phyloP scores from a whole-genome alignment of 2,113 vertebrate genomes.

The Plestiodon gilberti region DNA sequence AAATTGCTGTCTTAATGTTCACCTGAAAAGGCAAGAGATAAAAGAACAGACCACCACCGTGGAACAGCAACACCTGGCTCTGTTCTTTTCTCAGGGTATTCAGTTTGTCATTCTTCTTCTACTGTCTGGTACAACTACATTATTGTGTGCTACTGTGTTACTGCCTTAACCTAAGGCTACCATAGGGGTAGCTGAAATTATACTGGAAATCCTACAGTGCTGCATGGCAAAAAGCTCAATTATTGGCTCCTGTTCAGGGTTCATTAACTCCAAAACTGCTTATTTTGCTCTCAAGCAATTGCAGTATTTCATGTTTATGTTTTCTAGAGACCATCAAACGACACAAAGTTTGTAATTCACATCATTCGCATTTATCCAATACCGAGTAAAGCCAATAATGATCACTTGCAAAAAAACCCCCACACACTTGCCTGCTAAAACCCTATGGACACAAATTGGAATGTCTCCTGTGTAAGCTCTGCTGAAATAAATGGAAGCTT shows the following conservation, averaged over 20 bases:
- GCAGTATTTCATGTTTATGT: conserved; percentile 32
- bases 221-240: conserved; percentile 3
- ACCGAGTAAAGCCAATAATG: no score
- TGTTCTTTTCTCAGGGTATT: no score
- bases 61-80: conserved; percentile 15
- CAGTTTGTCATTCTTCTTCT: conserved; percentile 28
- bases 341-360: no score
- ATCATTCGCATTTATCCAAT: no score
- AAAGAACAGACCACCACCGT: conserved; percentile 25
- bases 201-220: background rate
- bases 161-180: conserved; percentile 42
- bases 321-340: no score
- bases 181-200: conserved; percentile 14
- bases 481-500: no score
- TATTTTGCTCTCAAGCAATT: conserved; percentile 37
- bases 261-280: conserved; percentile 29
- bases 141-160: conserved; percentile 27
- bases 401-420: no score
- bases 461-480: no score
- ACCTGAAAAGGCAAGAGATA: background rate
- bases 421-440: no score
- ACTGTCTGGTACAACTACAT: conserved; percentile 34
- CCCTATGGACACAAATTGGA: no score
- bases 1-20: no score
- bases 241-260: background rate